Evolutionary conservation across 2,113 vertebrate species (phyloP).

Genomic region (Cettia cetti): DNA sequence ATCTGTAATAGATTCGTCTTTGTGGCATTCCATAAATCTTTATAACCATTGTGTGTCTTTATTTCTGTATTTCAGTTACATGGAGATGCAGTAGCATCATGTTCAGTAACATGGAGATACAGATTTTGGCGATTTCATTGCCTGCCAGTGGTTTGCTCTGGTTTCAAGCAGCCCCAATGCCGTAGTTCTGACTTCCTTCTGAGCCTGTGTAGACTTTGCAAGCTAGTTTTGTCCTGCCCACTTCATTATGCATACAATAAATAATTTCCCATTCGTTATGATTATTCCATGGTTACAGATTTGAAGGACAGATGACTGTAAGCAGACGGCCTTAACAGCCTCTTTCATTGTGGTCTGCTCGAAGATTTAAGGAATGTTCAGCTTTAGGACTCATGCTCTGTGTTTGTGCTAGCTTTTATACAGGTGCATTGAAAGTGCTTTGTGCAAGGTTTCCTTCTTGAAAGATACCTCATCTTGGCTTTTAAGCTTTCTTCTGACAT

Average conservation of each 20-base stretch:
- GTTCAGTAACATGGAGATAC: accelerated
- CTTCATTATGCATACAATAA: not conserved
- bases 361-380: not conserved
- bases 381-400: not conserved
- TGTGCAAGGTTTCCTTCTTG: not conserved
- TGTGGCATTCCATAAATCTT: not conserved
- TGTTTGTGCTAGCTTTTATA: not conserved
- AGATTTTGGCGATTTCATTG: not conserved
- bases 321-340: not conserved
- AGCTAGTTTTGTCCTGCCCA: not conserved
- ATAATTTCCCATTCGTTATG: not conserved
- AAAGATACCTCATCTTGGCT: not conserved
- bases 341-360: not conserved
- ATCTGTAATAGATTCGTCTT: not conserved
- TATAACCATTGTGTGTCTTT: not conserved
- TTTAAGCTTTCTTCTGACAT: not conserved
- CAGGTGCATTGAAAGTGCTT: not conserved
- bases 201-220: not conserved
- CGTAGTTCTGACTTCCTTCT: not conserved
- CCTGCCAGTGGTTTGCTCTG: not conserved
- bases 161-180: not conserved
- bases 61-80: not conserved
- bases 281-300: not conserved
- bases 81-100: not conserved
- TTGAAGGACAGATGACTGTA: not conserved